These are phyloP conservation scores for Eunapius fragilis DNA, from an alignment of 37 sponge, comb jelly and placozoan species.

Conservation along the genomic window DNA sequence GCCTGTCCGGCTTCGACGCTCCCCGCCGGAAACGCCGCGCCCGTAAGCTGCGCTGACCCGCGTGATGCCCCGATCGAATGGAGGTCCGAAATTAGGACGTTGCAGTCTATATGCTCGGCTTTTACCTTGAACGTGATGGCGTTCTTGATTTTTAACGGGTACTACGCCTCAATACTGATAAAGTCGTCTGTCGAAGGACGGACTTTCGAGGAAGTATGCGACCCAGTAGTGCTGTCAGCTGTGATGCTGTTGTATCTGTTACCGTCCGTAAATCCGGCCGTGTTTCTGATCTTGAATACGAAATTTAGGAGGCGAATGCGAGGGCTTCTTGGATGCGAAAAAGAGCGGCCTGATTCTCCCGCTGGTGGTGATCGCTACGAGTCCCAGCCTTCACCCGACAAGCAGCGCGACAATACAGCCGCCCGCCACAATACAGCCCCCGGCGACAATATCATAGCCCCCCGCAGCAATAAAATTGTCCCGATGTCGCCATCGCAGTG, in stretches of 20 bases:
- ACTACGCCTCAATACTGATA: background rate
- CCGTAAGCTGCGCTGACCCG: too few relatives aligned
- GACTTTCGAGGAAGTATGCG: background rate
- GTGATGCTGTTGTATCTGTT: background rate
- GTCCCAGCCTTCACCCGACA: background rate
- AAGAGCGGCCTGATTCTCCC: background rate
- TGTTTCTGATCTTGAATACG: background rate
- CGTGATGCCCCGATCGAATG: too few relatives aligned
- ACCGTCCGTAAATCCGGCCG: background rate
- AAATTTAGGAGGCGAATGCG: background rate
- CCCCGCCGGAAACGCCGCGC: background rate
- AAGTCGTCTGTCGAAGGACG: background rate
- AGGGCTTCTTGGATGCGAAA: background rate
- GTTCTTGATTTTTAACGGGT: background rate
- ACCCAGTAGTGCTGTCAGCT: background rate
- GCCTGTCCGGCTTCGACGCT: too few relatives aligned
- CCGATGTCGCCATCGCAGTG: background rate
- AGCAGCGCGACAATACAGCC: background rate
- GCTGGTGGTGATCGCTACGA: background rate
- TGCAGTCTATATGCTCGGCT: background rate
- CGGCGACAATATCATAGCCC: background rate
- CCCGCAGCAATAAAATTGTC: background rate
- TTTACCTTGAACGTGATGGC: background rate
- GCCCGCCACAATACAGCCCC: too few relatives aligned
- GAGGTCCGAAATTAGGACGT: background rate